Base-by-base conservation (phyloP, 2,113 vertebrate species). In the Malurus alboscapulatus region DNA sequence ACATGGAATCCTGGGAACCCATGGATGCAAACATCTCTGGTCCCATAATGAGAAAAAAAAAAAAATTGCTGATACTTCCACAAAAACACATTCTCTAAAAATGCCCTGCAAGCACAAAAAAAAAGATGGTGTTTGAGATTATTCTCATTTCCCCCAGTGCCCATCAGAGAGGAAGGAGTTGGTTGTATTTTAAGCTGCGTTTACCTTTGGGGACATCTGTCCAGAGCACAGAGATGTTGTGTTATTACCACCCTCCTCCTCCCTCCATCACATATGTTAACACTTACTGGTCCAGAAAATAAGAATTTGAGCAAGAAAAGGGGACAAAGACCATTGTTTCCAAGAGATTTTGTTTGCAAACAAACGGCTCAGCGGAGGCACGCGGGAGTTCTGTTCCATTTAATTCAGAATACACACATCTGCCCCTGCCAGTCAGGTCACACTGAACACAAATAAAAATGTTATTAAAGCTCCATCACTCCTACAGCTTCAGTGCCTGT, bases 401-500 rank as follows among this genome's bases (percentile, higher is more conserved):
- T 72, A 69, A 54, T 72, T n/a, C 72, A 40, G 29, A 93, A 54
- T 54, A 47, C 24, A 10, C 66, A 32, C 14, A 81, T 86, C 38
- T 90, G 47, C 25, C 9, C 22, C 36, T 75, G 69, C 38, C 14
- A 51, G 17, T 48, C 54, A 12, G 32, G 20, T 36, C 34, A 32
- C 17, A 25, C 10, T 12, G 59, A 82, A 42, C 14, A 29, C 16
- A 84, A 68, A 84, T 65, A 15, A 68, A 85, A 90, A 59, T 42
- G 26, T 74, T 86, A 40, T 92, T 76, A 72, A 89, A 93, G 7
- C 38, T 73, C 76, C 36, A 92, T 66, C 17, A 63, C 18, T 80
- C 40, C n/a, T 69, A 29, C 55, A 86, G 7, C 42, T 45, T 12
- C 2, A 27, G 32, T 36, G 27, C 42, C 54, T 71, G 38, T 72